Conservation (phyloP, 2,113 vertebrate species). For the Pholis gunnellus region DNA sequence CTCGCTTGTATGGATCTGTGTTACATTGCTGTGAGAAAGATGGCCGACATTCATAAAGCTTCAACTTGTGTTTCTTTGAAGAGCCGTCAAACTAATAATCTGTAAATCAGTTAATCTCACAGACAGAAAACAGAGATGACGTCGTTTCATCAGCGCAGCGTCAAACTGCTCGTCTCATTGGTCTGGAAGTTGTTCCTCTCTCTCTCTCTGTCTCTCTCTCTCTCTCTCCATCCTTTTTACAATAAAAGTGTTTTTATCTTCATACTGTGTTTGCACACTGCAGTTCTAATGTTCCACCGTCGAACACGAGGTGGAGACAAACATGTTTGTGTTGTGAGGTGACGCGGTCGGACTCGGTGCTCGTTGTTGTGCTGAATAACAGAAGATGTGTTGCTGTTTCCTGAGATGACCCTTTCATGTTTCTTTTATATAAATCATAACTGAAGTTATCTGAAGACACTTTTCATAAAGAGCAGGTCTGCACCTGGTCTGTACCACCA, state of each 20-base stretch:
- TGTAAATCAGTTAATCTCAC: constrained; percentile 54
- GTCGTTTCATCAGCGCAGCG: not conserved
- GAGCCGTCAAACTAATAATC: constrained; percentile 32
- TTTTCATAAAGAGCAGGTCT: not conserved
- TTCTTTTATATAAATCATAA: no score
- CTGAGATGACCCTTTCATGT: no score
- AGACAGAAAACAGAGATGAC: not conserved
- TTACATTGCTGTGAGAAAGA: not conserved
- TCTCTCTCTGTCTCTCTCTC: not conserved
- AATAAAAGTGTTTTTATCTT: constrained; percentile 32
- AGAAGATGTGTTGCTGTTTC: not conserved
- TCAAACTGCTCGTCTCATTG: not conserved
- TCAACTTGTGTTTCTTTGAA: constrained; percentile 10
- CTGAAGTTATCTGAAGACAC: no score
- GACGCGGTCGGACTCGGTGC: not conserved
- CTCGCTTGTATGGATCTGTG: not conserved
- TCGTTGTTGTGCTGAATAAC: not conserved
- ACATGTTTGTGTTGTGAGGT: not conserved
- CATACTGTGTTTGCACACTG: not conserved
- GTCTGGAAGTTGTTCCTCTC: not conserved
- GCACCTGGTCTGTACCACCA: no score
- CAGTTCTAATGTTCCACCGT: not conserved
- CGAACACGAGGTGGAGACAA: constrained; percentile 59
- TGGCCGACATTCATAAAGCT: not conserved
- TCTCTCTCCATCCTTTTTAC: constrained; percentile 28